A percentile compares a stretch with the other conserved stretches of the same genome.
phyloP scores from a whole-genome alignment of 2,888 invertebrate genomes.

The Leptogaster cylindrica region DNA sequence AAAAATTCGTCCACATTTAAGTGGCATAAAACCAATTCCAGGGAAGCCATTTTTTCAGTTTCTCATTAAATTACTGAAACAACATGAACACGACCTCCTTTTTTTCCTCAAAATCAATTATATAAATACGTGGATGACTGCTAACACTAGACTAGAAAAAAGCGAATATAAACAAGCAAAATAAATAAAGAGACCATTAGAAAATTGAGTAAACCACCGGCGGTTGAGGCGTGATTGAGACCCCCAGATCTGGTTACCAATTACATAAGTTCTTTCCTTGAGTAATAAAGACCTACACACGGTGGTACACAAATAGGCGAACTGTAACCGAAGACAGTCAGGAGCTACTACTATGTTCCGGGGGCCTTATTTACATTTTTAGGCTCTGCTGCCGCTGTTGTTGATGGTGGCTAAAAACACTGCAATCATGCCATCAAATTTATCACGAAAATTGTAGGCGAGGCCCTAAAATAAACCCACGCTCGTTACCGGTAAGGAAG shows the following conservation, averaged over 20 bases:
- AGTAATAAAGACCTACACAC: neutral
- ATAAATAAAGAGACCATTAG: too few relatives aligned
- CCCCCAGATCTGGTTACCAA: neutral
- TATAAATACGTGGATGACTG: too few relatives aligned
- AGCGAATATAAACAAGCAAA: too few relatives aligned
- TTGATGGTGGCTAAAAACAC: neutral
- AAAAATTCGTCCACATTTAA: too few relatives aligned
- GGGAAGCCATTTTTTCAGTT: too few relatives aligned
- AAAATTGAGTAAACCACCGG: neutral
- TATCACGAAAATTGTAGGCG: slow-evolving; percentile 27
- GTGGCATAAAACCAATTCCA: too few relatives aligned
- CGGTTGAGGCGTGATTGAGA: neutral
- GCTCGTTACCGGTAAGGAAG: slow-evolving; percentile 12
- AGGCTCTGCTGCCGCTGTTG: too few relatives aligned
- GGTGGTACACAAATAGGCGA: neutral
- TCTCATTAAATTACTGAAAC: too few relatives aligned
- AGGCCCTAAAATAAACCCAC: slow-evolving; percentile 23
- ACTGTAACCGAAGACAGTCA: neutral
- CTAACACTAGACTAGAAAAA: too few relatives aligned
- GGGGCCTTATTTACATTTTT: slow-evolving; percentile 12
- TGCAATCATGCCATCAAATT: neutral
- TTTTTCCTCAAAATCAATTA: too few relatives aligned
- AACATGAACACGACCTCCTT: too few relatives aligned
- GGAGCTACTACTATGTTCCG: neutral
- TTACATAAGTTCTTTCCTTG: neutral